Base-by-base conservation (phyloP, 2,888 invertebrate genomes). In the Chrysolina haemoptera region DNA sequence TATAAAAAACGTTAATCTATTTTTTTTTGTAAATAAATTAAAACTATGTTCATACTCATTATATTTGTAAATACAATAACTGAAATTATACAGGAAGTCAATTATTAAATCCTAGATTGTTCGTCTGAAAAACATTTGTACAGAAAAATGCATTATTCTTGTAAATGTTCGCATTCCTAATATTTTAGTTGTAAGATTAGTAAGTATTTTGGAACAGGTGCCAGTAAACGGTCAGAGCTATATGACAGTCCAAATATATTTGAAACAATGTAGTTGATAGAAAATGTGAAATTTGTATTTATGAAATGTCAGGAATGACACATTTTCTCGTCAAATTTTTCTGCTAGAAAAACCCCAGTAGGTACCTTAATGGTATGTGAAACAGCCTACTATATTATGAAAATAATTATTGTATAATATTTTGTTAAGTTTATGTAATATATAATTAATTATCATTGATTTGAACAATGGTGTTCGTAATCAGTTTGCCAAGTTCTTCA, bases 181-280 rank as follows among this genome's bases (percentile, higher is more conserved):
- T 72, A 67, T 73, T 73, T 48, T 75, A 69, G 55, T 73, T 72
- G 72, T 76, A 77, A 77, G 72, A 53, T 74, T 76, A 71, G 72
- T 75, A 63, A n/a, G 68, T 62, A 74, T 79, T 78, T 80, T 79
- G 81, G 82, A 82, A 83, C 79, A 81, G 82, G 82, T 83, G 82
- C 82, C 83, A 83, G 82, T 83, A 82, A 80, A 81, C 68, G 81
- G 82, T 83, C 83, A 83, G 80, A 83, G 76, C 76, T 74, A 74
- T 78, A 76, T 75, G 73, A 73, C 70, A 46, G 43, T 41, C 41
- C 22, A 41, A 46, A 46, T 46, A 46, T 46, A 43, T 63, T 43
- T 20, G 1, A 43, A 50, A 27, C 22, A 20, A 48, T 66, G 40
- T 67, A 16, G 12, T 53, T 40, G 41, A 40, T 20, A 18, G 16